Evolutionary conservation across 2,113 vertebrate species (phyloP).

Genomic region (Anas platyrhynchos): DNA sequence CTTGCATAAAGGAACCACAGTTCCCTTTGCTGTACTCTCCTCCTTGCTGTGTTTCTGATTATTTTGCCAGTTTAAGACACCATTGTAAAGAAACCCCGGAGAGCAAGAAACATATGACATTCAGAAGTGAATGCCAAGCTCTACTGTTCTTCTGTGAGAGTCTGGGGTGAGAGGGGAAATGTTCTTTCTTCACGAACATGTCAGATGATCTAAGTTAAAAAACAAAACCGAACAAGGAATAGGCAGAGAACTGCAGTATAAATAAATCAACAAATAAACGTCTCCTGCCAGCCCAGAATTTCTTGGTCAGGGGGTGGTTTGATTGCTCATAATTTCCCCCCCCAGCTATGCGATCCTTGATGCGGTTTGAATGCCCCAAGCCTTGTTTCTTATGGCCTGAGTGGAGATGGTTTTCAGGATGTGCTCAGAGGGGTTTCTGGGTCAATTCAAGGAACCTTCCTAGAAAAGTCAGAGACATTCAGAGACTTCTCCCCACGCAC

Average conservation of each 20-base stretch:
- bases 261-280: constrained; percentile 67
- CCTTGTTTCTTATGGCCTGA: constrained; percentile 6
- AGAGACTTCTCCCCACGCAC: not conserved
- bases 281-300: constrained; percentile 6
- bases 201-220: constrained; percentile 38
- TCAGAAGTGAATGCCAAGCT: not conserved
- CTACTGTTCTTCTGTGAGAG: not conserved
- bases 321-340: not conserved
- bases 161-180: not conserved
- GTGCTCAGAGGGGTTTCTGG: constrained; percentile 19
- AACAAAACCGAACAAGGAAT: constrained; percentile 10
- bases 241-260: constrained; percentile 47
- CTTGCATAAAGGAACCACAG: constrained; percentile 15
- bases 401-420: constrained; percentile 1
- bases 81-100: constrained; percentile 21
- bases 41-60: constrained; percentile 61
- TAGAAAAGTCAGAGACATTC: constrained; percentile 32
- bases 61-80: constrained; percentile 55
- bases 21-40: not conserved
- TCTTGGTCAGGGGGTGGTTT: not conserved
- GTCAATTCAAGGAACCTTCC: constrained; percentile 43
- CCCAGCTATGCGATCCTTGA: not conserved
- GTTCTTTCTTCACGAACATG: not conserved
- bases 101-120: constrained; percentile 15
- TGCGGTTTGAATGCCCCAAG: not conserved